A percentile compares a stretch with the other conserved stretches of the same genome.
Conservation (phyloP, 2,888 invertebrate genomes). For the Orthosia gracilis region DNA sequence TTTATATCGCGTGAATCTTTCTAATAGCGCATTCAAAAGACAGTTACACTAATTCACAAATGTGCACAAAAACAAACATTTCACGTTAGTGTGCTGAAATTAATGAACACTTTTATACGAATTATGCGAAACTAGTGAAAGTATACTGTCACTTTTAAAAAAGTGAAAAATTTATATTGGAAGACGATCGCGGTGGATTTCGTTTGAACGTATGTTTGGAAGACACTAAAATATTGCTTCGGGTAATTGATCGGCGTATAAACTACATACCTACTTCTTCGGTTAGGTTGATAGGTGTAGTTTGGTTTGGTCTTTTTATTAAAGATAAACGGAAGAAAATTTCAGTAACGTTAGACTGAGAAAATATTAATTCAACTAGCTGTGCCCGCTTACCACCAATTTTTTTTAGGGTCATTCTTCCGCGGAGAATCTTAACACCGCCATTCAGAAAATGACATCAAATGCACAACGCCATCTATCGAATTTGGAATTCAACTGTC, state of each 20-base stretch:
- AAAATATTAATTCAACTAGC: no score
- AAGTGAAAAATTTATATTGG: slow-evolving; percentile 29
- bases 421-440: no score
- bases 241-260: slow-evolving; percentile 9
- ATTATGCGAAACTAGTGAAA: slow-evolving; percentile 55
- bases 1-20: slow-evolving; percentile 35
- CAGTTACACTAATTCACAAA: slow-evolving; percentile 9
- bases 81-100: slow-evolving; percentile 10
- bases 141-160: slow-evolving; percentile 47
- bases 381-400: no score
- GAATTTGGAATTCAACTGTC: no score
- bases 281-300: not conserved
- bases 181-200: not conserved
- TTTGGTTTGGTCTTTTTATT: not conserved
- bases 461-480: no score
- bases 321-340: not conserved
- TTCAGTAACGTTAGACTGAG: no score
- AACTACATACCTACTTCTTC: not conserved
- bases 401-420: no score
- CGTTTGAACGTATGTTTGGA: slow-evolving; percentile 14
- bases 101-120: slow-evolving; percentile 46
- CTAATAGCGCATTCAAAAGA: slow-evolving; percentile 19
- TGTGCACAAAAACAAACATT: slow-evolving; percentile 37
- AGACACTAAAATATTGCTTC: slow-evolving; percentile 5
- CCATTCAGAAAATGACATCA: no score